Conservation (phyloP, 2,888 invertebrate species). For the Tetanocera ferruginea region DNA sequence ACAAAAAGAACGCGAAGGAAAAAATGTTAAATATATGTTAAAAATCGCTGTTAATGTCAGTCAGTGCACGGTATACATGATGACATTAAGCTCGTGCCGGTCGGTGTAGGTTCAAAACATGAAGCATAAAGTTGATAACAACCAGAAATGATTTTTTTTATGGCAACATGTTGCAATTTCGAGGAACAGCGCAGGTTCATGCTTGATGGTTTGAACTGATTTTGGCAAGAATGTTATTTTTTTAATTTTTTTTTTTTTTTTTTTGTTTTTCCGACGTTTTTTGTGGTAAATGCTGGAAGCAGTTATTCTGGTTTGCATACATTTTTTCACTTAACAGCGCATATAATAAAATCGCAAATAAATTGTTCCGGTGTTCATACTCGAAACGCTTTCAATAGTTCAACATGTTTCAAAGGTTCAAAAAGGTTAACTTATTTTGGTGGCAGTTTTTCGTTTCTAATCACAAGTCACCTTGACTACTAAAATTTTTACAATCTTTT, state of each 20-base stretch:
- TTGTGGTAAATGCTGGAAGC: neutral
- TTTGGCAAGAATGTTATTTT: neutral
- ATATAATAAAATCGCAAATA: neutral
- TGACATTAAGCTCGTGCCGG: conserved; percentile 33
- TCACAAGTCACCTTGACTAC: no score
- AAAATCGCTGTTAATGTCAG: conserved; percentile 22
- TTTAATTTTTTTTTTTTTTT: neutral
- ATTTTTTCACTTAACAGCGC: neutral
- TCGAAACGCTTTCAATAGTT: no score
- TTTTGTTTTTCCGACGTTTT: neutral
- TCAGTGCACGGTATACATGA: neutral
- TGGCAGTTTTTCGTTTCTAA: no score
- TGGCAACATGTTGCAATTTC: conserved; percentile 18
- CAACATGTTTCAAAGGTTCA: no score
- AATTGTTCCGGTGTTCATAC: no score
- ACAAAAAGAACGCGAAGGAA: conserved; percentile 14
- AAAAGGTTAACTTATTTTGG: no score
- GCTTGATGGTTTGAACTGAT: neutral
- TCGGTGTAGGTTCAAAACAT: neutral
- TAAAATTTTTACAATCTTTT: neutral
- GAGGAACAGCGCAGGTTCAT: conserved; percentile 9
- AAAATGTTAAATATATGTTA: neutral
- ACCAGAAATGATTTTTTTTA: neutral
- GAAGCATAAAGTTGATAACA: neutral
- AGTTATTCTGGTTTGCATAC: neutral